Percentiles rank a stretch among this genome's conserved stretches.
Conservation (phyloP, 2,888 invertebrate species). For the Cryptops parisi region DNA sequence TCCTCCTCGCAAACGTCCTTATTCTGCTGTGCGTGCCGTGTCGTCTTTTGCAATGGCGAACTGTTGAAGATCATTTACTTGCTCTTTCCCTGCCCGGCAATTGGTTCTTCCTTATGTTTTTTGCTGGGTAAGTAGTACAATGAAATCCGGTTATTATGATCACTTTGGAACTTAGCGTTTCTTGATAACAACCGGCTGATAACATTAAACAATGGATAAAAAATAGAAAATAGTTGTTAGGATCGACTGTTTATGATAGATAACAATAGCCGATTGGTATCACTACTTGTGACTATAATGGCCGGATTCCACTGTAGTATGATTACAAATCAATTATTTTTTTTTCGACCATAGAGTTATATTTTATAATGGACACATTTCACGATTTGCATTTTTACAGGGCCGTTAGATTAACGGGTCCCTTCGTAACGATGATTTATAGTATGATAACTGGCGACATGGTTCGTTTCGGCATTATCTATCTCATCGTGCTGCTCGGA, state of each 20-base stretch:
- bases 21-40: conserved; percentile 81
- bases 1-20: conserved; percentile 76
- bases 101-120: conserved; percentile 97
- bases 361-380: background rate
- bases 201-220: too few species aligned
- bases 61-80: conserved; percentile 79
- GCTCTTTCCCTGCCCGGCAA: conserved; percentile 86
- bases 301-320: too few species aligned
- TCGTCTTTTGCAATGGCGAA: conserved; percentile 44
- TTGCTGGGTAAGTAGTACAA: conserved; percentile 73
- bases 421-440: conserved; percentile 97
- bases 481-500: conserved; percentile 81
- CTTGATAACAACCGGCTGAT: too few species aligned
- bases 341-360: too few species aligned
- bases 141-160: too few species aligned
- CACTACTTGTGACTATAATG: conserved; percentile 98
- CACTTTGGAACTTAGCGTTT: too few species aligned
- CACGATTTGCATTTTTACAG: conserved; percentile 38
- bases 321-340: too few species aligned
- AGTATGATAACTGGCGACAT: conserved; percentile 98
- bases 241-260: too few species aligned
- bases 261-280: too few species aligned
- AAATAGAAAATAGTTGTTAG: too few species aligned
- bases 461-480: conserved; percentile 96
- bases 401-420: conserved; percentile 85